phyloP scores from a whole-genome alignment of 1,140 invertebrate species.

The Zophobas morio region DNA sequence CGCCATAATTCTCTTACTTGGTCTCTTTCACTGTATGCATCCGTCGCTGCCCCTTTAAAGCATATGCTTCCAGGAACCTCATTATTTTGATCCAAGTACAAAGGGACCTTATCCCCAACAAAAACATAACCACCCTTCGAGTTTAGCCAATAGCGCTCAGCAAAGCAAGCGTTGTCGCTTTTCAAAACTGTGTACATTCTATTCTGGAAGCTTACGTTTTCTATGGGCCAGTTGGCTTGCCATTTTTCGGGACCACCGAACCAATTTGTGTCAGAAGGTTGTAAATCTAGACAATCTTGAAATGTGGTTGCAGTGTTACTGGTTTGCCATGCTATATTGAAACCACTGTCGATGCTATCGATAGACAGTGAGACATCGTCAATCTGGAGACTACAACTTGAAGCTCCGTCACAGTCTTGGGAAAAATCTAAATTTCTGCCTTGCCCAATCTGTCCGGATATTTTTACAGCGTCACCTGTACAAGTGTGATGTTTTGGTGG shows the following conservation, averaged over 20 bases:
- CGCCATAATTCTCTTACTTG: conserved; percentile 1
- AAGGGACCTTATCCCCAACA: conserved; percentile 74
- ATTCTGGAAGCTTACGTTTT: conserved; percentile 70
- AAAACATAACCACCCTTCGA: conserved; percentile 77
- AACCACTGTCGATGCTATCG: conserved; percentile 7
- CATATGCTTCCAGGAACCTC: conserved; percentile 68
- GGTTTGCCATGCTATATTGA: conserved; percentile 8
- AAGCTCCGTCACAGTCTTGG: not conserved
- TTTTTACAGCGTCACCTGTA: not conserved
- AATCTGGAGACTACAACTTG: not conserved
- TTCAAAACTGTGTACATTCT: conserved; percentile 73
- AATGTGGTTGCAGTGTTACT: conserved; percentile 3
- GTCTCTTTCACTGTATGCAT: not conserved
- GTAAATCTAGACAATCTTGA: conserved; percentile 36
- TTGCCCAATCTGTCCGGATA: conserved; percentile 4
- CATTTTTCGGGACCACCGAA: conserved; percentile 34
- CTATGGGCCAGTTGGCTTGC: conserved; percentile 73
- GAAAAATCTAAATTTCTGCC: not conserved
- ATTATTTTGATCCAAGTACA: conserved; percentile 83
- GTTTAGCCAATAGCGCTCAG: conserved; percentile 85
- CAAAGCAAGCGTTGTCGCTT: conserved; percentile 75
- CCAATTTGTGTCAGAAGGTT: conserved; percentile 26
- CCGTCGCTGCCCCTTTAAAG: conserved; percentile 48
- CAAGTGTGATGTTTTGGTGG: not conserved
- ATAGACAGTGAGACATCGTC: not conserved